A percentile compares a stretch with the other conserved stretches of the same genome.
Evolutionary conservation across 2,888 invertebrate species (phyloP).

Genomic region (Lycophotia porphyrea): DNA sequence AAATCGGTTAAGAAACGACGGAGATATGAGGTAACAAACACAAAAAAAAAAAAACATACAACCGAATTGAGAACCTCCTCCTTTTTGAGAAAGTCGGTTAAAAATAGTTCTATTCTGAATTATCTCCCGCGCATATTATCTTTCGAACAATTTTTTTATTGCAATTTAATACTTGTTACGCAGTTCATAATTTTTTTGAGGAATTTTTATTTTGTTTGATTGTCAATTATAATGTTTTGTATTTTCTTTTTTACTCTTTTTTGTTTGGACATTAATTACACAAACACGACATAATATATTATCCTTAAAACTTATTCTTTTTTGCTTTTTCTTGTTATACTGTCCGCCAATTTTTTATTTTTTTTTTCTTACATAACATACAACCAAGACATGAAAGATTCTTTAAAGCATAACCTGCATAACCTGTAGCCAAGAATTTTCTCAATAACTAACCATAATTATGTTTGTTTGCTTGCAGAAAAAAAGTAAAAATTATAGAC

Average conservation of each 20-base stretch:
- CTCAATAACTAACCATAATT: background rate
- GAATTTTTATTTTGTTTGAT: background rate
- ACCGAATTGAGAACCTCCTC: too few species aligned
- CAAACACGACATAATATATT: background rate
- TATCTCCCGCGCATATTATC: too few species aligned
- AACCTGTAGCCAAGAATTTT: background rate
- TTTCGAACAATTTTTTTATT: too few species aligned
- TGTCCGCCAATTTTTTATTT: background rate
- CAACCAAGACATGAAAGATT: background rate
- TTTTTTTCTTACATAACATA: background rate
- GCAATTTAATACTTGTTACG: background rate
- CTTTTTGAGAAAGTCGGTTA: too few species aligned
- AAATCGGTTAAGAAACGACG: too few species aligned
- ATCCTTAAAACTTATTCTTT: background rate
- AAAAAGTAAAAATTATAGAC: background rate
- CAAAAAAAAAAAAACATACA: too few species aligned
- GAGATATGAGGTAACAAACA: too few species aligned
- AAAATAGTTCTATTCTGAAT: too few species aligned
- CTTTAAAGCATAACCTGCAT: background rate
- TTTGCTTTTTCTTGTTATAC: background rate
- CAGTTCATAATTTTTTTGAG: background rate
- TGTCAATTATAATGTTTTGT: background rate
- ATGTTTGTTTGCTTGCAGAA: conserved; percentile 1
- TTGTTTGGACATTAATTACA: background rate
- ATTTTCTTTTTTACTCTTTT: background rate